Percentiles rank a stretch among this genome's conserved stretches.
phyloP scores from a whole-genome alignment of 2,888 invertebrate genomes.

The Liodrosophila aerea region DNA sequence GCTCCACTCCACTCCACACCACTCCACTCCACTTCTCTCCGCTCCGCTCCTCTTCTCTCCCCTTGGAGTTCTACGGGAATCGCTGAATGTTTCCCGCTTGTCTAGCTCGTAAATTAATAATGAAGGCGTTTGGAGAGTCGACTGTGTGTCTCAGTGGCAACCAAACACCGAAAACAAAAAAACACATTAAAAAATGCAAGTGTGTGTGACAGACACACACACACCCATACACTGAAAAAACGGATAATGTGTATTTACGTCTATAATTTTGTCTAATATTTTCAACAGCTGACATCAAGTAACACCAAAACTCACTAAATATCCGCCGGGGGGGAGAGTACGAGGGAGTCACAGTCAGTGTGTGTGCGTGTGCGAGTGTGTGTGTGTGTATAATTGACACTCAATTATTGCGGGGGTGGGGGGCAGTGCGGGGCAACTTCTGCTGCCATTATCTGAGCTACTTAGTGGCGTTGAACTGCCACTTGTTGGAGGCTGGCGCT shows the following conservation, averaged over 20 bases:
- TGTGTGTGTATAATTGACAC: slow-evolving; percentile 67
- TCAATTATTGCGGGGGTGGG: slow-evolving; percentile 57
- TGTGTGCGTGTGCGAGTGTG: slow-evolving; percentile 22
- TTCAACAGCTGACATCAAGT: slow-evolving; percentile 72
- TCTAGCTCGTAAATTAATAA: slow-evolving; percentile 66
- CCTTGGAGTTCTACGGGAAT: slow-evolving; percentile 17
- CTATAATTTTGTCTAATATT: slow-evolving; percentile 72
- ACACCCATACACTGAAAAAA: slow-evolving; percentile 34
- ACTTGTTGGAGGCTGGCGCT: slow-evolving; percentile 60
- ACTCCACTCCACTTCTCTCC: background rate
- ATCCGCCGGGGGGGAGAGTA: slow-evolving; percentile 8
- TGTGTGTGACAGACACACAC: slow-evolving; percentile 19
- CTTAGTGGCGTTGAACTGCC: slow-evolving; percentile 74
- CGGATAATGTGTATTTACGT: slow-evolving; percentile 70
- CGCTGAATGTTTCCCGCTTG: slow-evolving; percentile 32
- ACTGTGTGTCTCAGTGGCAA: slow-evolving; percentile 30
- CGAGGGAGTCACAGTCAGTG: no score
- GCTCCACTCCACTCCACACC: background rate
- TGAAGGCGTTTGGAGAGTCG: slow-evolving; percentile 53
- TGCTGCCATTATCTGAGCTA: slow-evolving; percentile 70
- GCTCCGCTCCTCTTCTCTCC: background rate
- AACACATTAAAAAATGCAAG: slow-evolving; percentile 45
- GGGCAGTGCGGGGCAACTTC: slow-evolving; percentile 26
- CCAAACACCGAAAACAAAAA: slow-evolving; percentile 24
- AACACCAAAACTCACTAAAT: slow-evolving; percentile 55